A percentile compares a stretch with the other conserved stretches of the same genome.
Conservation (phyloP, 2,888 invertebrate genomes). For the Platynereis dumerilii region DNA sequence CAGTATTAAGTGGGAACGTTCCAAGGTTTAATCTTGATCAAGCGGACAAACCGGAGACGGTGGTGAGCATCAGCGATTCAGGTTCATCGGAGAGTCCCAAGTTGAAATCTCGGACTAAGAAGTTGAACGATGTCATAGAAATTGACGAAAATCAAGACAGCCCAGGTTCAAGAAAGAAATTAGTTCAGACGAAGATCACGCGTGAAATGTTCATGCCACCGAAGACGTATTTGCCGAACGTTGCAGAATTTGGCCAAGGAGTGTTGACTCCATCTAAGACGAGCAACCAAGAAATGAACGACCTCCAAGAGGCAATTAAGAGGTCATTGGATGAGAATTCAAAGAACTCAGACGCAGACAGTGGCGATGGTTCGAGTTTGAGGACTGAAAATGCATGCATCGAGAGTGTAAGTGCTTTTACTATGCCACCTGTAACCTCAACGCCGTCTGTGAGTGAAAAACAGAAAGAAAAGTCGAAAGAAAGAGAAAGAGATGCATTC, state of each 20-base stretch:
- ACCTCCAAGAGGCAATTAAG: conserved; percentile 12
- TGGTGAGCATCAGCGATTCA: neutral
- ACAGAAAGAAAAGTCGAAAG: neutral
- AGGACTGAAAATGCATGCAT: neutral
- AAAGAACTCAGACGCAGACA: neutral
- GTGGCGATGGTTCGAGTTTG: neutral
- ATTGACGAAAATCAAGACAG: too few relatives aligned
- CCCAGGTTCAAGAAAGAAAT: neutral
- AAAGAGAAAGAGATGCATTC: neutral
- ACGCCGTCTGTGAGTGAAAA: conserved; percentile 6
- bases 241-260: neutral
- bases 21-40: neutral
- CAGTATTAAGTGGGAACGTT: conserved; percentile 11
- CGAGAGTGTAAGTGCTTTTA: neutral
- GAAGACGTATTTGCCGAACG: neutral
- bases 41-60: neutral
- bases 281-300: conserved; percentile 12
- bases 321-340: conserved; percentile 11
- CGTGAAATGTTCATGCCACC: conserved; percentile 6
- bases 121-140: neutral
- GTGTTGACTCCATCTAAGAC: neutral
- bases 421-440: conserved; percentile 11
- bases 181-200: conserved; percentile 11
- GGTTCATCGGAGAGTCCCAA: neutral
- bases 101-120: neutral